Conservation (phyloP, 2,113 vertebrate genomes). For the Pica pica region DNA sequence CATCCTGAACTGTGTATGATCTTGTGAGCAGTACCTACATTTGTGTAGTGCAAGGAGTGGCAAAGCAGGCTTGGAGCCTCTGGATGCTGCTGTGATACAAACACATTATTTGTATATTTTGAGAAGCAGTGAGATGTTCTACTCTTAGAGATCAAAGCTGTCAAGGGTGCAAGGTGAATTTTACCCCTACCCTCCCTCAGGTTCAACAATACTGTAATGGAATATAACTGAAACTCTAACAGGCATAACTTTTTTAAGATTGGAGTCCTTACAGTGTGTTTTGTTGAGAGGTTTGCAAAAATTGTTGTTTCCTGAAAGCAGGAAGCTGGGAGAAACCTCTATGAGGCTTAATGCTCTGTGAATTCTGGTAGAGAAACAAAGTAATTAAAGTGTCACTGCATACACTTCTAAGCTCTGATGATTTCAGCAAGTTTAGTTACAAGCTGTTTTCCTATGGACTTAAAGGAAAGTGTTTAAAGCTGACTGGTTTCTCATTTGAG, state of each 20-base stretch:
- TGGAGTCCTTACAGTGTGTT: neutral
- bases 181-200: neutral
- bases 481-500: neutral
- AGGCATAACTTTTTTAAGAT: neutral
- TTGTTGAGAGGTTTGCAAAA: neutral
- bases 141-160: neutral
- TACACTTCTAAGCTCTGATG: neutral
- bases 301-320: neutral
- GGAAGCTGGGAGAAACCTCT: neutral
- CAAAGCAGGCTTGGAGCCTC: neutral
- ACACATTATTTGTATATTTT: neutral
- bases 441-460: neutral
- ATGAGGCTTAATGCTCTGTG: neutral
- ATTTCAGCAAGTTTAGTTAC: neutral
- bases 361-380: neutral
- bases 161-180: neutral
- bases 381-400: neutral
- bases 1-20: neutral
- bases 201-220: neutral
- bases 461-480: neutral
- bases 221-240: neutral
- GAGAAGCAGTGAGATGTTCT: neutral
- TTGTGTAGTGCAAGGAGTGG: accelerated
- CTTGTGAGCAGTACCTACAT: neutral
- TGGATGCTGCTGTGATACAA: neutral